Base-by-base conservation (phyloP, 37 sponge, comb jelly and placozoan genomes). In the Oscarella lobularis region DNA sequence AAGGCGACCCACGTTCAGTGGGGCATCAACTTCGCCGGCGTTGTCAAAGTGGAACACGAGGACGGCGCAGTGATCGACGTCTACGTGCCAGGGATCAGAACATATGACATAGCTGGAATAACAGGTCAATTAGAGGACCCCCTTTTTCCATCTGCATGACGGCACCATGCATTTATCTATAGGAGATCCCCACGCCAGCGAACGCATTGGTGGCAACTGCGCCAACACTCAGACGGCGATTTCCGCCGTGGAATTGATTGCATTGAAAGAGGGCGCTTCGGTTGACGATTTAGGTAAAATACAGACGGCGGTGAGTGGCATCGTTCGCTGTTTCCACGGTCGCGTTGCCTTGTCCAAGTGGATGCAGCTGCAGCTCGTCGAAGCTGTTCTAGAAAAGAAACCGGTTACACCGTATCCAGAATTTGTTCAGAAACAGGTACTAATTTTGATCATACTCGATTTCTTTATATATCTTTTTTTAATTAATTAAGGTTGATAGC, bases 161-260 rank as follows among this genome's bases (percentile, higher is more conserved):
- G n/a, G n/a, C n/a, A n/a, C n/a, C n/a, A n/a, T n/a, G n/a, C n/a
- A n/a, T n/a, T n/a, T n/a, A n/a, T 67, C 6, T 67, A 33, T 55
- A 84, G 92, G 94, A 76, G 94, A 92, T 67, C 89, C 94, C 67
- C 94, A 92, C 84, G 86, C 89, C 60, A 88, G 89, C 76, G 94
- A 92, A 66, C 75, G 94, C 0, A 86, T 92, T 73, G 94, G 94
- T 2, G 85, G 87, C 2, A 55, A 69, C 37, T 92, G 94, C 41
- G 83, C 89, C 38, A 75, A 84, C 2, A 79, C 85, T 2, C 89
- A 88, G 66, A 38, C 70, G 2, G 82, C 66, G 20, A 40, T 92
- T 55, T 75, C 87, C 34, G 34, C 84, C 2, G 77, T 73, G 38
- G 67, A 83, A 71, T 41, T 92, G 38, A 72, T 81, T 14, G 94